These are phyloP conservation scores for Nematostella vectensis DNA, from an alignment of 92 coral and sea anemone genomes.

Conservation along the genomic window DNA sequence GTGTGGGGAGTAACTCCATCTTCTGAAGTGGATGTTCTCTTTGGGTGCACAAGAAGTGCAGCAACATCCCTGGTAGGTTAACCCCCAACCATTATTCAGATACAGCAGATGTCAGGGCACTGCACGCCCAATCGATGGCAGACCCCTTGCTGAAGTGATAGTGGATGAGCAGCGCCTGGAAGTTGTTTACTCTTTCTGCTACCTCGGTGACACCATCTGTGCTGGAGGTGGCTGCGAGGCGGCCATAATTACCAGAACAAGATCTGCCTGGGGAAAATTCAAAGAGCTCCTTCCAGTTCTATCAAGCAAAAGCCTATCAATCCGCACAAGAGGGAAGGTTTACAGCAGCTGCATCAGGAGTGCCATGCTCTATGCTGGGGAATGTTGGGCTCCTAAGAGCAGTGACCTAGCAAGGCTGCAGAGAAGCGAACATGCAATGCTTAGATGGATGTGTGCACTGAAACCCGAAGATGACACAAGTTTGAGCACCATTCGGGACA, in stretches of 20 bases:
- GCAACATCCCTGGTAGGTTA: background rate
- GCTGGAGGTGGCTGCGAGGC: slow-evolving; percentile 1
- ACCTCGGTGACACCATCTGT: background rate
- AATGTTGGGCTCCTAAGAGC: background rate
- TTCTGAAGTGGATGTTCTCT: too few species aligned
- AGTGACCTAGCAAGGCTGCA: background rate
- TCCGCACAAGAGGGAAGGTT: slow-evolving; percentile 21
- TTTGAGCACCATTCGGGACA: background rate
- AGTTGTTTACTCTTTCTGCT: background rate
- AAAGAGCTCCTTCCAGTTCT: slow-evolving; percentile 10
- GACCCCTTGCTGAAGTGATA: background rate
- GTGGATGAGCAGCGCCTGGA: slow-evolving; percentile 1
- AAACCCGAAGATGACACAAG: background rate
- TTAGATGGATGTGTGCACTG: background rate
- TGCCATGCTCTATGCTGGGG: slow-evolving; percentile 28
- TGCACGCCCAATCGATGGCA: background rate
- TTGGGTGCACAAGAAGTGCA: background rate
- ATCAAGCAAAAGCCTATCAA: slow-evolving; percentile 21
- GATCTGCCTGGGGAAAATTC: slow-evolving; percentile 19
- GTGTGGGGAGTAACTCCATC: too few species aligned
- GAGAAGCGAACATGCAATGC: background rate
- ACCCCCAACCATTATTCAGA: background rate
- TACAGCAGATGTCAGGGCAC: background rate
- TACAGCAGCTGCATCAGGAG: slow-evolving; percentile 23
- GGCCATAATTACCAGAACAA: slow-evolving; percentile 1